Base-by-base conservation (phyloP, 2,888 invertebrate species). In the Drosophila anomalata region DNA sequence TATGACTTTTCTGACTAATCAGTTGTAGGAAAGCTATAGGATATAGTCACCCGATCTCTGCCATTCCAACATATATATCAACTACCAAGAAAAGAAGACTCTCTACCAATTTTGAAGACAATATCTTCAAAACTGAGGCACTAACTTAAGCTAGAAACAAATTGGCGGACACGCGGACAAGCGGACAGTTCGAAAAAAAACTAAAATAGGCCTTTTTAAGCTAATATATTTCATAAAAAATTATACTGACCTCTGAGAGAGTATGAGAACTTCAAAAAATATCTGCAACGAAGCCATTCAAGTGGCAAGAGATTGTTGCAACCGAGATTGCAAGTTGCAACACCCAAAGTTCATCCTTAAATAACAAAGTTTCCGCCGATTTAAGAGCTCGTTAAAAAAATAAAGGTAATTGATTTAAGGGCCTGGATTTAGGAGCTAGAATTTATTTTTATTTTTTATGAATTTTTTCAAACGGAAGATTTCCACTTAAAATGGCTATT, bases 311-410 rank as follows among this genome's bases (percentile, higher is more conserved):
- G 24, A 41, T 42, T 33, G 41, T 50, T 48, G 31, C 41, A 42
- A 20, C 60, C 12, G 41, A 57, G 57, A 24, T 61, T 31, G 22
- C 29, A 22, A 17, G 17, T 17, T 17, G 17, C 17, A 17, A 20
- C 22, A 41, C 42, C 11, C 2, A 6, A 58, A 58, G 61, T 61
- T 39, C 22, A 24, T 46, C 14, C 56, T 14, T 22, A 31, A 56
- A 36, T 29, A 39, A 22, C 46, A 56, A 20, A 46, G 59, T 44
- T 31, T 8, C 11, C 20, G 11, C 2, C 6, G 14, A 36, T 6
- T 14, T 22, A 20, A 26, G 9, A 39, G 9, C 42, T n/a, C n/a
- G n/a, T n/a, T 36, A 12, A 33, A 33, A 12, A 12, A 33, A 33
- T 31, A 31, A 12, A 33, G 4, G 33, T 33, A 33, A 33, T 33